Evolutionary conservation across 1,140 invertebrate genomes (phyloP).

Genomic region (Brachionus calyciflorus): DNA sequence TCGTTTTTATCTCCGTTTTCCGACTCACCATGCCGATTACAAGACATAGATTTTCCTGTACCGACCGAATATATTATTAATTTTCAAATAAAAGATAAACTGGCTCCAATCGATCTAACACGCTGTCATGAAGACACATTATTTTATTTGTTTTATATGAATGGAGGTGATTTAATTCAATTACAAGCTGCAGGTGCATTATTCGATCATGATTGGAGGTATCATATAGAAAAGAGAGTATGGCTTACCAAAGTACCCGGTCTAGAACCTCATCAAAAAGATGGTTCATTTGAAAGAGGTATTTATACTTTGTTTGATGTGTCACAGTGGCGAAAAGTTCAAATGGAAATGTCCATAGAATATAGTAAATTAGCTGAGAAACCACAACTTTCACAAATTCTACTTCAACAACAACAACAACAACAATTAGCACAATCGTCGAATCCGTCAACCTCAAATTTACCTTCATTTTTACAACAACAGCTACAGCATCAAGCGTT

Average conservation of each 20-base stretch:
- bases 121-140: constrained; percentile 97
- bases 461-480: constrained; percentile 14
- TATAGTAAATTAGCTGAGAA: constrained; percentile 92
- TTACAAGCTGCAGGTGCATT: constrained; percentile 89
- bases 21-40: constrained; percentile 90
- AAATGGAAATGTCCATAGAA: constrained; percentile 93
- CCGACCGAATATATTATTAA: constrained; percentile 98
- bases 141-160: constrained; percentile 99
- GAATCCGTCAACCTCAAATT: neutral
- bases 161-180: constrained; percentile 94
- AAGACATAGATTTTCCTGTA: constrained; percentile 97
- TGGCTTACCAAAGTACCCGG: constrained; percentile 97
- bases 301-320: constrained; percentile 99
- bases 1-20: constrained; percentile 97
- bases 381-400: constrained; percentile 61
- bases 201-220: constrained; percentile 97
- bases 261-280: constrained; percentile 85
- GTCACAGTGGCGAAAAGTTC: constrained; percentile 83
- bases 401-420: neutral
- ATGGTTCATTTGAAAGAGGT: constrained; percentile 87
- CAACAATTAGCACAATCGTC: constrained; percentile 21
- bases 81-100: constrained; percentile 63
- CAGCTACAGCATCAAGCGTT: constrained; percentile 22
- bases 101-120: constrained; percentile 88
- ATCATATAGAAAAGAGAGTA: constrained; percentile 95